Evolutionary conservation across 1,140 invertebrate species (phyloP), one percentile per base, ranked within the genome.

Genomic region (Caerostris extrusa): DNA sequence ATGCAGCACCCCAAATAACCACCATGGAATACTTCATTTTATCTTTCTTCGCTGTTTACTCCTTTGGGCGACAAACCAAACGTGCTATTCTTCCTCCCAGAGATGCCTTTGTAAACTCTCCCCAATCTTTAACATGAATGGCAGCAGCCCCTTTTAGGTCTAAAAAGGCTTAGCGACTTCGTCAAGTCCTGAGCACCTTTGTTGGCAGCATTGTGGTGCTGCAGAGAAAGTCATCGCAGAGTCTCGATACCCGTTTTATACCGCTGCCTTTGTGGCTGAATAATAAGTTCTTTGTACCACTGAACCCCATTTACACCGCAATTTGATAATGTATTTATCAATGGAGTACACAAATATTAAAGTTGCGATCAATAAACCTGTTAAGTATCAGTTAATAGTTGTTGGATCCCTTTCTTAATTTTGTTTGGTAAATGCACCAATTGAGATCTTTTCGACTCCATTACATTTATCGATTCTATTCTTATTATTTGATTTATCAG

Each of bases 141-240:
- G n/a, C 3, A 17, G 5, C 12, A 67, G 4, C 82, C 55, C 14
- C 17, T 60, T 8, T 57, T 34, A 17, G 58, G 12, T 7, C 83
- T 85, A 34, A 85, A 85, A 85, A 85, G 56, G 83, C 56, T 85
- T 83, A 58, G 14, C 14, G 34, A 14, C 50, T 82, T 85, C 58
- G 56, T 85, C 5, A 58, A 58, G 55, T n/a, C 19, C 56, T 58
- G 55, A n/a, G 56, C 19, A 19, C 55, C 19, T 58, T 19, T 55
- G 64, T n/a, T n/a, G 12, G 64, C 64, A 10, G n/a, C 12, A n/a
- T 14, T n/a, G 64, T n/a, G 64, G 12, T 1, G 34, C 34, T 34
- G 34, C 34, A 34, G 34, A 77, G 34, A 77, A 77, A 67, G 61
- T 67, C 0, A 6, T 17, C 5, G 61, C 5, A 64, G 12, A 64